These are phyloP conservation scores for Leucopsar rothschildi DNA, from an alignment of 2,113 vertebrate genomes.

Conservation along the genomic window DNA sequence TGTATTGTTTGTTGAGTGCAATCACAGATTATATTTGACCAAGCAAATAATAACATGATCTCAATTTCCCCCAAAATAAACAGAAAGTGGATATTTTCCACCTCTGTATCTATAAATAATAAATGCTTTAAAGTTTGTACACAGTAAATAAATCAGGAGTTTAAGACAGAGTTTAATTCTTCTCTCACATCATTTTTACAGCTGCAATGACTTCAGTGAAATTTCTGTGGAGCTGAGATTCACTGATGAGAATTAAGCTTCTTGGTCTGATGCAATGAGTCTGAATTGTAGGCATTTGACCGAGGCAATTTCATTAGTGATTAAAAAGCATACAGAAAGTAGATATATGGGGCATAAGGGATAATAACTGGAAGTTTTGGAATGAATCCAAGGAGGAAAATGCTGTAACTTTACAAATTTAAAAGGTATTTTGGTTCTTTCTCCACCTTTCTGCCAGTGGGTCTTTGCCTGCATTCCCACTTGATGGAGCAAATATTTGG, in stretches of 20 bases:
- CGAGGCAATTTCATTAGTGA: background rate
- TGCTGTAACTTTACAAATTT: background rate
- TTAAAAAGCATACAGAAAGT: background rate
- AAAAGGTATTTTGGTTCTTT: background rate
- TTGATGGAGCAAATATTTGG: background rate
- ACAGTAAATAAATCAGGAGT: background rate
- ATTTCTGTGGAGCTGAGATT: background rate
- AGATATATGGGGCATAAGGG: background rate
- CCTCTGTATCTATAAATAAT: background rate
- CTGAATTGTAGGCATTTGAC: constrained; percentile 12
- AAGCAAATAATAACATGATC: background rate
- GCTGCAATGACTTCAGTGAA: background rate
- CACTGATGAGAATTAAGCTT: background rate
- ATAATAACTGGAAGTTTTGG: background rate
- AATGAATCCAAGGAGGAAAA: background rate
- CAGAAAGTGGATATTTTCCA: background rate
- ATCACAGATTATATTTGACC: background rate
- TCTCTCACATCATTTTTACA: background rate
- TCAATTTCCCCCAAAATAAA: background rate
- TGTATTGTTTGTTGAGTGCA: constrained; percentile 40
- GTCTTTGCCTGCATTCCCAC: background rate
- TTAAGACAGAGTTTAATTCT: background rate
- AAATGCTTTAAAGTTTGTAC: background rate
- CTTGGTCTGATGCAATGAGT: background rate
- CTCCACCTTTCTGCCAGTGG: background rate